Base-by-base conservation (phyloP, 2,888 invertebrate species). In the Cantharis nigra region DNA sequence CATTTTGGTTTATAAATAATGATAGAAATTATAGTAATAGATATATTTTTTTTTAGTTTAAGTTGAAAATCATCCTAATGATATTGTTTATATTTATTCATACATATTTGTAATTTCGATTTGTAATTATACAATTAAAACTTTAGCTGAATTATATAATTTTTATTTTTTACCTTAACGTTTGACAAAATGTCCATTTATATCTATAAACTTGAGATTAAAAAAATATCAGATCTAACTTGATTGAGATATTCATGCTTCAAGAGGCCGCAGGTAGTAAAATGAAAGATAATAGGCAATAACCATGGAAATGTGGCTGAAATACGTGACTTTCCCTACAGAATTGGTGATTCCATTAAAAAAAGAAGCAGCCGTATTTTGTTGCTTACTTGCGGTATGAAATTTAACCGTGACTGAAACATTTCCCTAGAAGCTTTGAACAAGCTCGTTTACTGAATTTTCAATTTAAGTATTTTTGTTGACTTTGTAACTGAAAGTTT, bases 211-310 rank as follows among this genome's bases (percentile, higher is more conserved):
- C 63, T 69, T 63, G 63, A 75, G 72, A 76, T 76, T 75, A 75
- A 75, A 75, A 71, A 63, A 64, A 69, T 76, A 76, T 76, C 76
- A 76, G 72, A 76, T 76, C 69, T 82, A 81, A 83, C 82, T 80
- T 78, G 83, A 83, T 81, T 83, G 81, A 82, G 82, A 82, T 82
- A 82, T 83, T 82, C 81, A 79, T 81, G 82, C 81, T 80, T 81
- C 74, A 79, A 81, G 79, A 81, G 81, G 81, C 71, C 71, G 79
- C 83, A 84, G 83, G 84, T 84, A 83, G 82, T 82, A 80, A 83
- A 83, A 84, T 83, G 82, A 82, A 81, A 84, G 84, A 84, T 84
- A 84, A 84, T 84, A 84, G 83, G 83, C 83, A 84, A 84, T 84
- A 84, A 84, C 84, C 83, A 84, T 84, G 84, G 83, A 84, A 84